Evolutionary conservation across 1,140 invertebrate species (phyloP).

Genomic region (Phymorhynchus buccinoides): DNA sequence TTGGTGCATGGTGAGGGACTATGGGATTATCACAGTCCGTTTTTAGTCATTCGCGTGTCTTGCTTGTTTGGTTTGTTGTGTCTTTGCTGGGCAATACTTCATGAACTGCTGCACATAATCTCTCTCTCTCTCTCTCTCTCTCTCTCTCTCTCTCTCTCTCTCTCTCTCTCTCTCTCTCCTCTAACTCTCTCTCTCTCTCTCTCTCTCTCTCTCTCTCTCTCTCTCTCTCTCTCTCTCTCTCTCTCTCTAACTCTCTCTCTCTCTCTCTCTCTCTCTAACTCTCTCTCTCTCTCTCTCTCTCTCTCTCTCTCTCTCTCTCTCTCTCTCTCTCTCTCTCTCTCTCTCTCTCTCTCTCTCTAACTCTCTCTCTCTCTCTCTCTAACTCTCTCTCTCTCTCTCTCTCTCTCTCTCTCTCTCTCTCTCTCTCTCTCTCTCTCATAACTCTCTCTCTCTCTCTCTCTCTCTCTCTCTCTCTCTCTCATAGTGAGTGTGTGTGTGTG

Average conservation of each 20-base stretch:
- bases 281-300: not conserved
- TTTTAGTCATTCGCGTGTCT: too few relatives aligned
- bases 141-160: not conserved
- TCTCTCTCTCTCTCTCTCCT: not conserved
- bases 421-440: too few relatives aligned
- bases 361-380: too few relatives aligned
- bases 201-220: not conserved
- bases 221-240: too few relatives aligned
- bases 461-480: not conserved
- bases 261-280: not conserved
- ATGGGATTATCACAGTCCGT: too few relatives aligned
- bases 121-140: not conserved
- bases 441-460: not conserved
- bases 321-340: not conserved
- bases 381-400: too few relatives aligned
- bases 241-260: not conserved
- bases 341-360: too few relatives aligned
- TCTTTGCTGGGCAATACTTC: too few relatives aligned
- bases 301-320: not conserved
- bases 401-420: too few relatives aligned
- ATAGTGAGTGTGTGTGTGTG: not conserved
- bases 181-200: not conserved
- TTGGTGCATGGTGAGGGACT: too few relatives aligned
- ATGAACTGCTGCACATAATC: too few relatives aligned
- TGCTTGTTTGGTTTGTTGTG: too few relatives aligned